These are phyloP conservation scores for Petrophora chlorosata DNA, from an alignment of 2,888 invertebrate species.

Conservation along the genomic window DNA sequence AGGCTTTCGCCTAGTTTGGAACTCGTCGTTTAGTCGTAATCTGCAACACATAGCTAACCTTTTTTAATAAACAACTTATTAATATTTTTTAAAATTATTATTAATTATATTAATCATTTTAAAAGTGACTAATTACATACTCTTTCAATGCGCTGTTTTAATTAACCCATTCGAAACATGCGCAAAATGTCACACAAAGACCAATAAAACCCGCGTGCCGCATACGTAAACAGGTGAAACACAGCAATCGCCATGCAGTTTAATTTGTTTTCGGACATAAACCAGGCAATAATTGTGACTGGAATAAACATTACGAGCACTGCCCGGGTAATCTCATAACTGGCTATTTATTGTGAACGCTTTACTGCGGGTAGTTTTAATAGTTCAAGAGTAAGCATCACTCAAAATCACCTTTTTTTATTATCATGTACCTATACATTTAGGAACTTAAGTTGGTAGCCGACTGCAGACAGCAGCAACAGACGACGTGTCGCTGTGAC, in stretches of 20 bases:
- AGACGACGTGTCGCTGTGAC: no score
- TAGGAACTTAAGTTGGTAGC: no score
- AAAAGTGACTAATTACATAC: no score
- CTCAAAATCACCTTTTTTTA: background rate
- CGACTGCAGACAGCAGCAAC: no score
- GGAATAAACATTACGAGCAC: constrained; percentile 33
- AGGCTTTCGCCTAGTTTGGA: no score
- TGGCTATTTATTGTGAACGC: constrained; percentile 6
- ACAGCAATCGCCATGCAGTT: constrained; percentile 25
- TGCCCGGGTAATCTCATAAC: constrained; percentile 12
- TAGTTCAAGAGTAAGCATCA: background rate
- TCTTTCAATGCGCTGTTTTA: no score
- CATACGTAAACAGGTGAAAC: constrained; percentile 13
- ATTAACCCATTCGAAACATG: background rate
- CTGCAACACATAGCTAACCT: no score
- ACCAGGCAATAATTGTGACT: constrained; percentile 23
- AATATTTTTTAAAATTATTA: no score
- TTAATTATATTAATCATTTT: no score
- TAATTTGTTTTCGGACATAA: constrained; percentile 31
- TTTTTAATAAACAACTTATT: no score
- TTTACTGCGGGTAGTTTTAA: background rate
- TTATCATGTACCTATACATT: background rate
- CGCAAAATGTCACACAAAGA: background rate
- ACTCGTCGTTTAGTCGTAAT: no score
- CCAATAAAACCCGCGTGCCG: constrained; percentile 9